Evolutionary conservation across 92 coral and sea anemone species (phyloP), one percentile per base, ranked within the genome.

Genomic region (Porites cylindrica): DNA sequence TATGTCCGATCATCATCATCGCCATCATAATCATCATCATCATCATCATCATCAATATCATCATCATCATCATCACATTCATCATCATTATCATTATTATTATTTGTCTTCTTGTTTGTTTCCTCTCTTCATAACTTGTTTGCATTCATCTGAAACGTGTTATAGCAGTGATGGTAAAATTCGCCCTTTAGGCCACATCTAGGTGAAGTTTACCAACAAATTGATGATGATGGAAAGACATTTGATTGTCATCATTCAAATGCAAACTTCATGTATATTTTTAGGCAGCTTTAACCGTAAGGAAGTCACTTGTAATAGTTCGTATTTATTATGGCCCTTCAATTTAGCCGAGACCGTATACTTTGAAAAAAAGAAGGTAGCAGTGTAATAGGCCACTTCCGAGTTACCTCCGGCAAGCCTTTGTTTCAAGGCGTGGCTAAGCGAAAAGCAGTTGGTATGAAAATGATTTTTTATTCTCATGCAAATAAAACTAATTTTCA

Each of bases 401-500:
- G 47, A 38, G 5, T 38, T 38, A 38, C 47, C 47, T 38, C 32
- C 23, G 12, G 14, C 50, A 69, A 69, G 74, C 74, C 74, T 69
- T 19, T 69, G 74, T 69, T 26, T 69, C 43, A 69, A 17, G 16
- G 43, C 74, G 74, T 5, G 74, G 74, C 29, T 17, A 69, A 23
- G 43, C 14, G 74, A 6, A 26, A 69, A 69, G 74, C 74, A 19
- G 1, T 69, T 69, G 74, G 43, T 69, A 69, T 69, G 74, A 69
- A 69, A 69, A 69, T 69, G 74, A 68, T 69, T 21, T 69, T 69
- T 69, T 18, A 23, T 69, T 69, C 43, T 69, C 74, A 69, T 23
- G 74, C 74, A 69, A 69, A 69, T 26, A 0, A 69, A 69, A 69
- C 47, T 38, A 38, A 38, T 38, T 38, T 38, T 38, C 47, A 38